Evolutionary conservation across 2,113 vertebrate species (phyloP).

Genomic region (Hydrochoerus hydrochaeris): DNA sequence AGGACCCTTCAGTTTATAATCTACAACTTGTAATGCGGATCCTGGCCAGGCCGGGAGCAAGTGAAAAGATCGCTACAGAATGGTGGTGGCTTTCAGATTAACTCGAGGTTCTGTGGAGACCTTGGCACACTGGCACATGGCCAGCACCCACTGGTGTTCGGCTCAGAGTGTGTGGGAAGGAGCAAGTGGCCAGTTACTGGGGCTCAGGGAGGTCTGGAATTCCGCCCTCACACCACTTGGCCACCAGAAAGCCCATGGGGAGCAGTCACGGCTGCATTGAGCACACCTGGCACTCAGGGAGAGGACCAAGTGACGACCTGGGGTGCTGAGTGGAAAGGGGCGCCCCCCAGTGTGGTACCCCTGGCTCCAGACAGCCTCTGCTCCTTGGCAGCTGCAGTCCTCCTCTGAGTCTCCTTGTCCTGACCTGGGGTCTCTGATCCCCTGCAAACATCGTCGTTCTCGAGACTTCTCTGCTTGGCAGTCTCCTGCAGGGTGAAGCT

Average conservation of each 20-base stretch:
- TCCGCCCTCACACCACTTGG: neutral
- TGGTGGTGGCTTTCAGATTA: slow-evolving; percentile 35
- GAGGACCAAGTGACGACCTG: neutral
- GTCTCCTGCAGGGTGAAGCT: neutral
- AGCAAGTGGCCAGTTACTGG: neutral
- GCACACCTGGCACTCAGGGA: neutral
- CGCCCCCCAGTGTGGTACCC: no score
- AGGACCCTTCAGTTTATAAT: slow-evolving; percentile 25
- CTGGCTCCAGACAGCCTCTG: neutral
- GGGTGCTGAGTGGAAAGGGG: neutral
- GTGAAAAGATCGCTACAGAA: neutral
- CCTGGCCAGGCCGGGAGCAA: neutral
- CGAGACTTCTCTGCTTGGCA: neutral
- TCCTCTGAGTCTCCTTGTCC: neutral
- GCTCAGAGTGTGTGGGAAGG: slow-evolving; percentile 17
- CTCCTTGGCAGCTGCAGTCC: neutral
- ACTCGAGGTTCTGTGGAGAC: neutral
- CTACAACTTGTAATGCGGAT: slow-evolving; percentile 61
- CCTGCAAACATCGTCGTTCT: neutral
- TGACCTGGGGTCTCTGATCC: neutral
- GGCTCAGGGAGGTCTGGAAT: neutral
- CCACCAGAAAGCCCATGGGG: accelerated
- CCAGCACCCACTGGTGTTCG: neutral
- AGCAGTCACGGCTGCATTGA: neutral
- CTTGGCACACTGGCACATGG: neutral